Conservation (phyloP, 2,797 vertebrate genomes). For the Rhinichthys osculus region DNA sequence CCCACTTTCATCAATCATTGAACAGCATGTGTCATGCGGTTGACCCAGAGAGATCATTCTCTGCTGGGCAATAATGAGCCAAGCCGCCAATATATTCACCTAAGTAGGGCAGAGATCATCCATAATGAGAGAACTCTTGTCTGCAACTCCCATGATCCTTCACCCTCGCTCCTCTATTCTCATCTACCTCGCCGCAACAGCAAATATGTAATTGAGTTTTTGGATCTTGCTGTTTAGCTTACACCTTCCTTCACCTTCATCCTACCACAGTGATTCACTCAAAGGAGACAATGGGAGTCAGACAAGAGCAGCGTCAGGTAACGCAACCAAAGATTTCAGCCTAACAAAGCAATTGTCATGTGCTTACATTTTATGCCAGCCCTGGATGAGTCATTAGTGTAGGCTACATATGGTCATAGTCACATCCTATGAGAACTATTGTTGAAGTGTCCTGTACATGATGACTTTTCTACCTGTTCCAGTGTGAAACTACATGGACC, state of each 20-base stretch:
- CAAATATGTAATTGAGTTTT: conserved; percentile 36
- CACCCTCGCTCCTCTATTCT: conserved; percentile 29
- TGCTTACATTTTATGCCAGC: not conserved
- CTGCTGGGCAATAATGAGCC: conserved; percentile 58
- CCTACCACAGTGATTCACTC: not conserved
- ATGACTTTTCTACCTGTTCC: conserved; percentile 17
- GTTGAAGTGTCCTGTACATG: not conserved
- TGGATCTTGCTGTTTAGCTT: conserved; percentile 11
- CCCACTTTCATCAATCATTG: conserved; percentile 55
- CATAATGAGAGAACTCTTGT: conserved; percentile 33
- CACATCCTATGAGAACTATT: not conserved
- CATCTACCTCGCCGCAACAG: not conserved
- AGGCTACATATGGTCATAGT: not conserved
- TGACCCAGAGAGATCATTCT: conserved; percentile 58
- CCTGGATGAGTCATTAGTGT: not conserved
- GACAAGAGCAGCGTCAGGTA: not conserved
- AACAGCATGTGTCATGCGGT: conserved; percentile 50
- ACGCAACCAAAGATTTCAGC: not conserved
- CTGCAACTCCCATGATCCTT: conserved; percentile 41
- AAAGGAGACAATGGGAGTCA: not conserved
- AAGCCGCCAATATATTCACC: conserved; percentile 43
- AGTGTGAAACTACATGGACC: conserved; percentile 2
- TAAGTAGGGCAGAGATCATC: conserved; percentile 56
- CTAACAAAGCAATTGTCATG: not conserved
- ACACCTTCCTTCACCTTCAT: conserved; percentile 16